These are phyloP conservation scores for Adrianichthys oophorus DNA, from an alignment of 2,797 vertebrate species.

Conservation along the genomic window DNA sequence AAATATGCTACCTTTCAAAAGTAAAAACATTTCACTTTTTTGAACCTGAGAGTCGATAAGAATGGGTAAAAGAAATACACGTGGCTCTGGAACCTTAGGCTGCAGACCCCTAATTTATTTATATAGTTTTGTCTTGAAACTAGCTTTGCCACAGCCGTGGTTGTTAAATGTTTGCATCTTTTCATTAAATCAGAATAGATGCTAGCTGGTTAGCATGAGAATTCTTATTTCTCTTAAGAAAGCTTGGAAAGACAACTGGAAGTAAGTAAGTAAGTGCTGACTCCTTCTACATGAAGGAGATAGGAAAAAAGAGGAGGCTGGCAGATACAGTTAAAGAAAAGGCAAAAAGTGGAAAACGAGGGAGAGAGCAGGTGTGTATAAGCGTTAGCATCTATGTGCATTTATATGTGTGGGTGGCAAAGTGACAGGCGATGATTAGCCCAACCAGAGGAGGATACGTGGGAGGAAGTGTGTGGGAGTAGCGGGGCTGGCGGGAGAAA, in stretches of 20 bases:
- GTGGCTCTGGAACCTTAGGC: no score
- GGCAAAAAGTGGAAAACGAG: conserved; percentile 15
- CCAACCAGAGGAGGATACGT: conserved; percentile 76
- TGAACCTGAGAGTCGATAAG: no score
- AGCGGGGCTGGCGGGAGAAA: conserved; percentile 50
- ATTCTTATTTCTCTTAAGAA: conserved; percentile 32
- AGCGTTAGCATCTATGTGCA: conserved; percentile 38
- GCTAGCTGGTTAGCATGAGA: conserved; percentile 32
- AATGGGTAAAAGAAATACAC: no score
- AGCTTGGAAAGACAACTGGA: conserved; percentile 40
- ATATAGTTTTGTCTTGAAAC: conserved; percentile 18
- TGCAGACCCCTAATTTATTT: no score
- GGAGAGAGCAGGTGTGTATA: conserved; percentile 51
- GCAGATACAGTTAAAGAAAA: conserved; percentile 26
- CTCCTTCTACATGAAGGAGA: conserved; percentile 26
- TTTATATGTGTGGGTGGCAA: conserved; percentile 60
- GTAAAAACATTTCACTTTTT: no score
- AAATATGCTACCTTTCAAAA: no score
- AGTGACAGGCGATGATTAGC: conserved; percentile 81
- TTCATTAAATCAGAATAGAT: conserved; percentile 28
- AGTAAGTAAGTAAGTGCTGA: conserved; percentile 37
- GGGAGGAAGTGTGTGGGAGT: conserved; percentile 72
- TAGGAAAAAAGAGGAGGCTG: conserved; percentile 36
- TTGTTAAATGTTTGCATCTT: conserved; percentile 29
- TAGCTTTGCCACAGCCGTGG: conserved; percentile 13